Conservation (phyloP, 2,888 invertebrate species). For the Latheticus oryzae region DNA sequence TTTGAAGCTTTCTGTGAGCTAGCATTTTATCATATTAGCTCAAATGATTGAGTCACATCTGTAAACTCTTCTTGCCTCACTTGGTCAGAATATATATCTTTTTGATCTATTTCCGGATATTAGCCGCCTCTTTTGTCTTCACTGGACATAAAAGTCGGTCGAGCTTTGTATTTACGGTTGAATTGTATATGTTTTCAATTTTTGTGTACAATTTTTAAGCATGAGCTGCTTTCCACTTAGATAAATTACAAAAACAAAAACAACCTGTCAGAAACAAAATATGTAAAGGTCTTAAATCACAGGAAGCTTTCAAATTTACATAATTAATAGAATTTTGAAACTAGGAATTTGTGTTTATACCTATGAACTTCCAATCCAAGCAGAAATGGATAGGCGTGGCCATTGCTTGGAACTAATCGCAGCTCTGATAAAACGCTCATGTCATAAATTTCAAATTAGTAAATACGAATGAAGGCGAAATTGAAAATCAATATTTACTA, state of each 20-base stretch:
- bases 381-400: slow-evolving; percentile 44
- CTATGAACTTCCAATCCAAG: slow-evolving; percentile 43
- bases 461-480: slow-evolving; percentile 31
- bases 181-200: slow-evolving; percentile 29
- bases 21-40: slow-evolving; percentile 35
- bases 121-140: slow-evolving; percentile 41
- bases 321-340: slow-evolving; percentile 28
- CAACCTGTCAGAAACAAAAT: neutral
- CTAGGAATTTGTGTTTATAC: slow-evolving; percentile 36
- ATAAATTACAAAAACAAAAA: slow-evolving; percentile 1
- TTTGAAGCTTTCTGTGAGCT: slow-evolving; percentile 17
- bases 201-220: slow-evolving; percentile 17
- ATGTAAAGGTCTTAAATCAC: neutral
- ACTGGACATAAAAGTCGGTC: slow-evolving; percentile 28
- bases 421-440: slow-evolving; percentile 26
- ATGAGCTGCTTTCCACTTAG: neutral
- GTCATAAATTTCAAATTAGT: slow-evolving; percentile 39
- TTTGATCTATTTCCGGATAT: slow-evolving; percentile 47
- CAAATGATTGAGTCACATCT: slow-evolving; percentile 37
- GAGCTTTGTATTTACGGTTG: slow-evolving; percentile 32
- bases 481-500: slow-evolving; percentile 18
- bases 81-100: slow-evolving; percentile 41
- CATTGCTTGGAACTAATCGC: slow-evolving; percentile 42
- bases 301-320: slow-evolving; percentile 12
- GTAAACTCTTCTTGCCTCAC: slow-evolving; percentile 35